Conservation (phyloP, 2,888 invertebrate species). For the Tupiocoris notatus region DNA sequence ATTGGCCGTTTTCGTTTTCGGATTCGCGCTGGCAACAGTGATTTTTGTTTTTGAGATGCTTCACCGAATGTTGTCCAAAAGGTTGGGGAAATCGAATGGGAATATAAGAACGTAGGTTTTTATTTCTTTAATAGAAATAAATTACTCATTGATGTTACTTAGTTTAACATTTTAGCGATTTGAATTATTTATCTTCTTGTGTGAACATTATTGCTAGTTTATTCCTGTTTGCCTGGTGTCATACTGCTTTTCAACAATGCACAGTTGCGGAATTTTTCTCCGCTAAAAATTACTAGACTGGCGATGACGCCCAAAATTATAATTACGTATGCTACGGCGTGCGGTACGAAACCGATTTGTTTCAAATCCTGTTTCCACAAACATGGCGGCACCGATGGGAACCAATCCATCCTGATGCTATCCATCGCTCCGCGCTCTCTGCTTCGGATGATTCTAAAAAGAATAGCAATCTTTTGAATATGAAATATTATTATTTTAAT, state of each 20-base stretch:
- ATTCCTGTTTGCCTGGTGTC: neutral
- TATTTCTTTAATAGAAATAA: too few species aligned
- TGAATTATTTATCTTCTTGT: neutral
- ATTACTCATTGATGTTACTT: too few species aligned
- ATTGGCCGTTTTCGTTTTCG: neutral
- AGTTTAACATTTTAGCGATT: too few species aligned
- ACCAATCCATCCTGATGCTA: slow-evolving; percentile 18
- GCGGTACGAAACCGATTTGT: slow-evolving; percentile 5
- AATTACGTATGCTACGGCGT: slow-evolving; percentile 1
- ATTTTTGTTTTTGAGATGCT: neutral
- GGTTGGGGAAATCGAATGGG: neutral
- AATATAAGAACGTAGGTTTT: neutral
- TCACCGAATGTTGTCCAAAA: neutral
- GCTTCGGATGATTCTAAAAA: slow-evolving; percentile 17
- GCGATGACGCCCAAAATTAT: neutral
- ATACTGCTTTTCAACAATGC: neutral
- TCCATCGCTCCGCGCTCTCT: slow-evolving; percentile 17
- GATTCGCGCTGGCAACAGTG: neutral
- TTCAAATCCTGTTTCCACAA: slow-evolving; percentile 20
- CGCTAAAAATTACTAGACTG: neutral
- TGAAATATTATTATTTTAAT: too few species aligned
- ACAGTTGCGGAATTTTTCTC: neutral
- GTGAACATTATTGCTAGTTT: neutral
- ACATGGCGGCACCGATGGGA: slow-evolving; percentile 6
- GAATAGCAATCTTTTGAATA: too few species aligned